phyloP scores from a whole-genome alignment of 2,113 vertebrate species.

The Xenopus tropicalis region UCB_Xtro_10.0 CM004449.2:71466501-71467000 shows the following conservation, averaged over 20 bases:
- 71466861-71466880: conserved; percentile 36
- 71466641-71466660: neutral
- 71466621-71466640: neutral
- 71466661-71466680: neutral
- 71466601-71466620: neutral
- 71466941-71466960: conserved; percentile 25
- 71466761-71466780: conserved; percentile 6
- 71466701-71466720: conserved; percentile 9
- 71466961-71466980: conserved; percentile 17
- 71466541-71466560: too few species aligned
- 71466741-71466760: neutral
- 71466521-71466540: too few species aligned
- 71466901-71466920: conserved; percentile 42
- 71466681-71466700: neutral
- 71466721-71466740: conserved; percentile 4
- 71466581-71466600: too few species aligned
- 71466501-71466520: too few species aligned
- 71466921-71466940: conserved; percentile 41
- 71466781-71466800: conserved; percentile 21
- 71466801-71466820: neutral
- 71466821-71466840: conserved; percentile 12
- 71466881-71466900: conserved; percentile 1
- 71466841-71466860: conserved; percentile 18
- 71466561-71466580: too few species aligned
- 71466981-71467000: neutral